Evolutionary conservation across 2,113 vertebrate species (phyloP), one percentile per base, ranked within the genome.

Genomic region (Poicephalus meyeri): DNA sequence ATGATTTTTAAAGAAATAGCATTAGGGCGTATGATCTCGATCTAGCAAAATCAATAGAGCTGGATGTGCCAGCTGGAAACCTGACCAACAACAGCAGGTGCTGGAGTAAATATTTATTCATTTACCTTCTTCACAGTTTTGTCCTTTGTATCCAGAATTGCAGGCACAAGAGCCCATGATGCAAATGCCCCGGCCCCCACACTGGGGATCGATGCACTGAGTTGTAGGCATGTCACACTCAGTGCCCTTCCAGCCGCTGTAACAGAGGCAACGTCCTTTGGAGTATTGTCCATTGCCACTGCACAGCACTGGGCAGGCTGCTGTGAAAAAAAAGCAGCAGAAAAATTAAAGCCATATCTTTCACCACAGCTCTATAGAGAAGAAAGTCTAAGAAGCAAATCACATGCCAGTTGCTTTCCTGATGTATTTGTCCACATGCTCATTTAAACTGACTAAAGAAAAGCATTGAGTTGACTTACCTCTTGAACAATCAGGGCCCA

Each of bases 221-320:
- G 98, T 98, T 19, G 97, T 82, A 8, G 99, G 98, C 78, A 99
- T 98, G 2, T 99, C 99, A 14, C 99, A 99, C 96, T 99, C 99
- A 0, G 99, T 99, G 87, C 99, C 99, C 97, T 99, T 99, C 99
- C 99, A 99, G 85, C 99, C 99, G 1, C 99, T 99, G 98, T 99
- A 99, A 85, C 99, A 99, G 66, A 99, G 98, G 95, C 99, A 99
- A 95, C 99, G 99, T 88, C 99, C 99, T 92, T 99, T 99, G 97
- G 99, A 99, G 98, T 99, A 99, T 91, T 99, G 99, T 61, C 99
- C 99, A 1, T 99, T 99, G 72, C 99, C 99, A 44, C 99, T 99
- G 91, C 99, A 99, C 93, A 99, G 95, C 91, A 99, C 99, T 0
- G 99, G 99, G 86, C 99, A 99, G 97, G 99, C 99, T 50, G 99